Base-by-base conservation (phyloP, 2,797 vertebrate genomes). In the Arrhamphus sclerolepis region DNA sequence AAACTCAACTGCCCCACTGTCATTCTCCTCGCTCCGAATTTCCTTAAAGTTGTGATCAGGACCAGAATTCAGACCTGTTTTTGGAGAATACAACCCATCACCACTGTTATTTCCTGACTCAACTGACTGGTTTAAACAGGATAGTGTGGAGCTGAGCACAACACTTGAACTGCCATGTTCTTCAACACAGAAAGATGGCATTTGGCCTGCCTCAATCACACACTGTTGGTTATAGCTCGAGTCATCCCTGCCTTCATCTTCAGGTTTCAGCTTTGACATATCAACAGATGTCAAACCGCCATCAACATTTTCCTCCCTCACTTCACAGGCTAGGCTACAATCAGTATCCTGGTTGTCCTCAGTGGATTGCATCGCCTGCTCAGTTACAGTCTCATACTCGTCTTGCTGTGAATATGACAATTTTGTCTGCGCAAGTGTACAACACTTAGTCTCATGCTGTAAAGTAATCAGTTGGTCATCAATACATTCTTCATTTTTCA, bases 321-420 rank as follows among this genome's bases (percentile, higher is more conserved):
- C 19, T 2, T 61, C 20, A 22, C 19, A 16, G n/a, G 18, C 13
- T 40, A 21, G 21, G 48, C 21, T 26, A 22, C 7, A 13, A 5
- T 58, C n/a, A 26, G n/a, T 1, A 46, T 29, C n/a, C 20, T 52
- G 22, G 13, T 21, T 2, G 9, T 39, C 18, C 3, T 9, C 2
- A 40, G 17, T 19, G 0, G n/a, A 19, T 0, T 2, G 2, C 0
- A 1, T 19, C 21, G 9, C 18, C n/a, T 39, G 19, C 7, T 61
- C 56, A 0, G 0, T 43, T 20, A 39, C 7, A 19, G 22, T 3
- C 31, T 70, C 39, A 34, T 14, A 0, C 10, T 66, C 58, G 10
- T 68, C 64, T 24, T 58, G 60, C 40, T 56, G 16, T 29, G 21
- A 34, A 44, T n/a, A n/a, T n/a, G 40, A 44, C 17, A 39, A 20